Percentiles rank a stretch among this genome's conserved stretches.
These are phyloP conservation scores for Nomada ferruginata DNA, from an alignment of 2,888 invertebrate genomes.

Conservation along the genomic window DNA sequence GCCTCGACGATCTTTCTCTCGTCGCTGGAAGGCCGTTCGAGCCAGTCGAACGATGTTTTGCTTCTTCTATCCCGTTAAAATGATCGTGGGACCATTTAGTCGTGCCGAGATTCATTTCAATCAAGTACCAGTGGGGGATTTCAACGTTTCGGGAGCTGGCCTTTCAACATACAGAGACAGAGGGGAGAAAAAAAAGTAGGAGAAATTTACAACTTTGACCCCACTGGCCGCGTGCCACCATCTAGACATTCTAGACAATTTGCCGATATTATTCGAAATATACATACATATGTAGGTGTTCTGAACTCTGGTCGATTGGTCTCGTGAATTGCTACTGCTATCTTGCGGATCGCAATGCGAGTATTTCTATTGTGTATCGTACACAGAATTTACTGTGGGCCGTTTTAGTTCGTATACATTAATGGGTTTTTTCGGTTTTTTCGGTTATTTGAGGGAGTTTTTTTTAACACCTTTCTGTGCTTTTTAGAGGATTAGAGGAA, in stretches of 20 bases:
- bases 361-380: no score
- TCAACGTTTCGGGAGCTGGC: no score
- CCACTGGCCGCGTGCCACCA: conserved; percentile 42
- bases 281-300: conserved; percentile 1
- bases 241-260: no score
- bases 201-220: conserved; percentile 36
- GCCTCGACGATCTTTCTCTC: conserved; percentile 32
- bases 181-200: background rate
- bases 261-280: background rate
- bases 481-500: no score
- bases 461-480: no score
- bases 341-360: background rate
- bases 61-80: no score
- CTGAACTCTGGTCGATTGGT: background rate
- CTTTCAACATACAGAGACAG: no score
- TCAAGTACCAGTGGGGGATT: no score
- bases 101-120: background rate
- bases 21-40: conserved; percentile 9
- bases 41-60: background rate
- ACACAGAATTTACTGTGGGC: background rate
- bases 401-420: no score
- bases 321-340: background rate
- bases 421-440: no score
- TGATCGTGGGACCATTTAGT: background rate
- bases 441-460: no score